Evolutionary conservation across 2,113 vertebrate species (phyloP).

Genomic region (Sula dactylatra): DNA sequence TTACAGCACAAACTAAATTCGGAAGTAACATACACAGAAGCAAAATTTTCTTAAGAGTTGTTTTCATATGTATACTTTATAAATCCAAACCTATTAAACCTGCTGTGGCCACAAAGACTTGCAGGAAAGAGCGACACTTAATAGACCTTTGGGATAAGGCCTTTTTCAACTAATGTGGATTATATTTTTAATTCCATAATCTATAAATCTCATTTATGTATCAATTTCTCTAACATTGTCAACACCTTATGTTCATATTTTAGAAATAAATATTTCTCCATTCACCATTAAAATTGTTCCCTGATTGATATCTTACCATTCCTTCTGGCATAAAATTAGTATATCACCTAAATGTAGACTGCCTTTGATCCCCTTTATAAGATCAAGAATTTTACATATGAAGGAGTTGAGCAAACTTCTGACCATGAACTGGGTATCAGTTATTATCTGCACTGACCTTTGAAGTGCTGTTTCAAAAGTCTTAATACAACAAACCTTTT

Average conservation of each 20-base stretch:
- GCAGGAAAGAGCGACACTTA: neutral
- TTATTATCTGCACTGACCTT: neutral
- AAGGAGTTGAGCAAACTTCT: neutral
- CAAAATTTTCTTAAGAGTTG: neutral
- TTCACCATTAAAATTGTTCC: neutral
- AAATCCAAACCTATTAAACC: neutral
- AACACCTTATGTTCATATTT: neutral
- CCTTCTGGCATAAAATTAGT: neutral
- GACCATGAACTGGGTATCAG: neutral
- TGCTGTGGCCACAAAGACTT: neutral
- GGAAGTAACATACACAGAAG: neutral
- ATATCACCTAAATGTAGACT: neutral
- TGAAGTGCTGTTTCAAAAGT: neutral
- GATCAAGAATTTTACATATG: neutral
- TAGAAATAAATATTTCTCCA: neutral
- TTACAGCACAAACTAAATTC: neutral
- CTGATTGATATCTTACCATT: neutral
- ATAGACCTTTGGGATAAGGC: neutral
- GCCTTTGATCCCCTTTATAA: neutral
- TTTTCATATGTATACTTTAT: neutral
- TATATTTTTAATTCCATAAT: neutral
- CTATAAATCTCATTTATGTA: neutral
- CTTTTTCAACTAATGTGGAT: neutral
- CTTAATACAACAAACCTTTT: neutral
- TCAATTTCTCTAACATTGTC: neutral